Evolutionary conservation across 2,797 vertebrate genomes (phyloP).

Genomic region (Leucoraja ocellata): DNA sequence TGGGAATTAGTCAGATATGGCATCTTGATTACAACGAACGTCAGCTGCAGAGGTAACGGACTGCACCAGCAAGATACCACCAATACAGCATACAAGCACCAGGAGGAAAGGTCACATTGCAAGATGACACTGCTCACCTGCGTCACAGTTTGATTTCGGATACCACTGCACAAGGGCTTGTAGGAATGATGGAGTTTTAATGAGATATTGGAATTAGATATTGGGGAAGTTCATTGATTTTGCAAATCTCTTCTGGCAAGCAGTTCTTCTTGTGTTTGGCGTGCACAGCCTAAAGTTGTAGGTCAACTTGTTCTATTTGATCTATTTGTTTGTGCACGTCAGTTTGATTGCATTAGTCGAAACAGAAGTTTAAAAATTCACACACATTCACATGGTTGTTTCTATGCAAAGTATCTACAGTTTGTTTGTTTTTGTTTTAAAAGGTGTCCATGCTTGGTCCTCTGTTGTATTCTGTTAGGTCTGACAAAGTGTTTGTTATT

Average conservation of each 20-base stretch:
- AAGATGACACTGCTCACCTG: neutral
- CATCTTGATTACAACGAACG: neutral
- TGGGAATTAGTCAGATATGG: constrained; percentile 11
- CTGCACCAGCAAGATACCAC: neutral
- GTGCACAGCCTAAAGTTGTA: too few species aligned
- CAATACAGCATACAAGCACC: neutral
- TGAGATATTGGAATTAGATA: constrained; percentile 7
- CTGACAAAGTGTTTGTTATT: neutral
- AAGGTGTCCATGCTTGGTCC: too few species aligned
- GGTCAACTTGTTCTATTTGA: too few species aligned
- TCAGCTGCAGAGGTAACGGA: neutral
- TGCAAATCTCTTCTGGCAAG: neutral
- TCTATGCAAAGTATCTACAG: neutral
- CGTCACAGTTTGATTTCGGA: constrained; percentile 33
- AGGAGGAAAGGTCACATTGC: neutral
- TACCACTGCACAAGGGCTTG: neutral
- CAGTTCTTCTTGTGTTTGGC: too few species aligned
- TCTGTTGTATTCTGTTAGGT: neutral
- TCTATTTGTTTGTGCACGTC: too few species aligned
- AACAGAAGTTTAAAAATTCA: neutral
- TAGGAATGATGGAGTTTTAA: constrained; percentile 5
- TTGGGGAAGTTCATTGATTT: neutral
- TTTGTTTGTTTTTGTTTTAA: neutral
- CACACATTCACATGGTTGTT: neutral
- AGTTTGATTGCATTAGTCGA: too few species aligned